Conservation (phyloP, 2,888 invertebrate genomes). For the Encarsia formosa region DNA sequence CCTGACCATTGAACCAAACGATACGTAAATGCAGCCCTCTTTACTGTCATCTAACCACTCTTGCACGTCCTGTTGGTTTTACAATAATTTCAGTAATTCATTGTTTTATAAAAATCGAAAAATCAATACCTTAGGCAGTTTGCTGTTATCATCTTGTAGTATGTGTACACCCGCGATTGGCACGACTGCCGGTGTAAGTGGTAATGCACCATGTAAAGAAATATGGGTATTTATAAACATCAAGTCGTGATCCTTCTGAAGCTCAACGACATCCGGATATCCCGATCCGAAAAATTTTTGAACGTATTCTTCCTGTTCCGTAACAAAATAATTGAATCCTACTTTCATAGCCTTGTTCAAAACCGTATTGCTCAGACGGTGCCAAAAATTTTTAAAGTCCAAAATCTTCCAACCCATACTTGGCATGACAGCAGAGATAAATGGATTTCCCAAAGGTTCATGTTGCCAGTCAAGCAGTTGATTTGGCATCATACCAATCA, state of each 20-base stretch:
- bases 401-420: not conserved
- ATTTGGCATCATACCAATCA: slow-evolving; percentile 8
- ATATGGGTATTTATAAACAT: slow-evolving; percentile 56
- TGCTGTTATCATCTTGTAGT: slow-evolving; percentile 12
- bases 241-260: slow-evolving; percentile 40
- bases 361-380: slow-evolving; percentile 5
- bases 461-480: slow-evolving; percentile 4
- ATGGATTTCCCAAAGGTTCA: slow-evolving; percentile 14
- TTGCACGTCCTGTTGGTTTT: slow-evolving; percentile 39
- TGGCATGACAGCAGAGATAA: slow-evolving; percentile 3
- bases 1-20: slow-evolving; percentile 47
- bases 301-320: slow-evolving; percentile 2
- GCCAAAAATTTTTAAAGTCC: slow-evolving; percentile 2
- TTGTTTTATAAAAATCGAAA: not conserved
- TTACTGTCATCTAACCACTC: slow-evolving; percentile 43
- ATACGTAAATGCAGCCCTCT: slow-evolving; percentile 43
- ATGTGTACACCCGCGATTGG: slow-evolving; percentile 57
- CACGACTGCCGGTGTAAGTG: slow-evolving; percentile 53
- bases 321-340: not conserved
- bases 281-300: slow-evolving; percentile 14
- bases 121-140: not conserved
- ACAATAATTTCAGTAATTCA: not conserved
- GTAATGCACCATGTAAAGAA: slow-evolving; percentile 53
- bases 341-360: not conserved
- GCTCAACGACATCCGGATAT: slow-evolving; percentile 26